phyloP scores from a whole-genome alignment of 2,888 invertebrate genomes.

The Ceraclea dissimilis region DNA sequence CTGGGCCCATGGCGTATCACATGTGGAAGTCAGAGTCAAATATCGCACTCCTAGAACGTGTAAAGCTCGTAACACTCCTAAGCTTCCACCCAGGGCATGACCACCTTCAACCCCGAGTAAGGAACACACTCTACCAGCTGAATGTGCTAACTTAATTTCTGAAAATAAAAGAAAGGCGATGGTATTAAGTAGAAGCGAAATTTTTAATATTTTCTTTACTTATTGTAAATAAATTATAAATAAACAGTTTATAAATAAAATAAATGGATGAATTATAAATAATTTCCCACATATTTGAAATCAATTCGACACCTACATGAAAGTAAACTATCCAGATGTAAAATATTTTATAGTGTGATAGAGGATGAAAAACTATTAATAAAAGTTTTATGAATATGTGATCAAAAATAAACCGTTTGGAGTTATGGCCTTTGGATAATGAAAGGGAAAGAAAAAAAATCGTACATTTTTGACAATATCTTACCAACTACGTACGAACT shows the following conservation, averaged over 20 bases:
- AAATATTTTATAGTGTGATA: too few species aligned
- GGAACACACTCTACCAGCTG: conserved; percentile 58
- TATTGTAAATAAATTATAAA: background rate
- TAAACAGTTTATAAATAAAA: background rate
- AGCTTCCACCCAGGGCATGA: conserved; percentile 63
- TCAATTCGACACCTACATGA: too few species aligned
- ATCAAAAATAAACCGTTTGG: too few species aligned
- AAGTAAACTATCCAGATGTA: too few species aligned
- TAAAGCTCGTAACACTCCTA: conserved; percentile 60
- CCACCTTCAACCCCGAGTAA: conserved; percentile 69
- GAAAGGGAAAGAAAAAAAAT: too few species aligned
- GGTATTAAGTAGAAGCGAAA: too few species aligned
- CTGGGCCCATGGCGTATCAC: conserved; percentile 70
- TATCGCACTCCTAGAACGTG: conserved; percentile 69
- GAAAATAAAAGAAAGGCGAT: conserved; percentile 25
- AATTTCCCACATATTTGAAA: too few species aligned
- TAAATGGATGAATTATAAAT: background rate
- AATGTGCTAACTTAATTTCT: conserved; percentile 62
- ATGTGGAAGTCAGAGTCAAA: conserved; percentile 67
- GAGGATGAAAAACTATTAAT: too few species aligned
- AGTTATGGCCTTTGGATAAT: too few species aligned
- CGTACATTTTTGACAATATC: too few species aligned
- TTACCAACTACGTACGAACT: too few species aligned
- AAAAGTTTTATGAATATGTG: too few species aligned
- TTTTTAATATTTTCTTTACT: background rate